A percentile compares a stretch with the other conserved stretches of the same genome.
Evolutionary conservation across 1,140 invertebrate genomes (phyloP).

Genomic region (Bombus sylvicola): DNA sequence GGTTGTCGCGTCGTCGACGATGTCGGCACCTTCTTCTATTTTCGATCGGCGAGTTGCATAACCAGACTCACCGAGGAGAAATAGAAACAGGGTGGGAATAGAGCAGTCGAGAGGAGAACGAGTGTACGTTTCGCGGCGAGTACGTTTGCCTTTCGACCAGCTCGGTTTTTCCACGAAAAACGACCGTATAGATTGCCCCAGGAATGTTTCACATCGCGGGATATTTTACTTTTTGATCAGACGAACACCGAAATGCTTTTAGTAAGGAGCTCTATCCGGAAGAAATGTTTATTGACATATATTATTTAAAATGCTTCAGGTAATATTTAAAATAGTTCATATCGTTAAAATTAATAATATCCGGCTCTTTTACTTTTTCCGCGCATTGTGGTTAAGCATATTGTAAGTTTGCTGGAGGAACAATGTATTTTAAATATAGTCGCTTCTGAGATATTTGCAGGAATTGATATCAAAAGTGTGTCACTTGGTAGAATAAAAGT

Average conservation of each 20-base stretch:
- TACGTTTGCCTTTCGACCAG: conserved; percentile 22
- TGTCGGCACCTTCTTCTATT: conserved; percentile 68
- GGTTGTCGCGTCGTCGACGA: conserved; percentile 58
- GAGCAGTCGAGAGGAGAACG: conserved; percentile 18
- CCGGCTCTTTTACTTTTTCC: not conserved
- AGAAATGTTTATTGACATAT: not conserved
- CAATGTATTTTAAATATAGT: no score
- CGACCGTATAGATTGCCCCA: not conserved
- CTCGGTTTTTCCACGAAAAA: conserved; percentile 1
- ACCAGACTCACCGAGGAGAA: conserved; percentile 51
- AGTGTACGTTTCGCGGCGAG: conserved; percentile 14
- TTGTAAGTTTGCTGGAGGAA: no score
- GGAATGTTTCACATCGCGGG: not conserved
- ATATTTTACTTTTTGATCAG: not conserved
- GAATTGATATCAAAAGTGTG: not conserved
- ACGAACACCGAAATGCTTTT: not conserved
- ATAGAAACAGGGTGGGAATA: conserved; percentile 48
- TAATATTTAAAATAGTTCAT: no score
- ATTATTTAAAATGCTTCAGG: not conserved
- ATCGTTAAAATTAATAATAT: no score
- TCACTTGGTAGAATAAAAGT: not conserved
- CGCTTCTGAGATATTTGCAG: not conserved
- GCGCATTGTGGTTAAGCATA: not conserved
- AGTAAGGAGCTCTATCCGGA: not conserved
- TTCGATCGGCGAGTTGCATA: conserved; percentile 68